Evolutionary conservation across 2,888 invertebrate species (phyloP).

Genomic region (Hirtodrosophila cameraria): DNA sequence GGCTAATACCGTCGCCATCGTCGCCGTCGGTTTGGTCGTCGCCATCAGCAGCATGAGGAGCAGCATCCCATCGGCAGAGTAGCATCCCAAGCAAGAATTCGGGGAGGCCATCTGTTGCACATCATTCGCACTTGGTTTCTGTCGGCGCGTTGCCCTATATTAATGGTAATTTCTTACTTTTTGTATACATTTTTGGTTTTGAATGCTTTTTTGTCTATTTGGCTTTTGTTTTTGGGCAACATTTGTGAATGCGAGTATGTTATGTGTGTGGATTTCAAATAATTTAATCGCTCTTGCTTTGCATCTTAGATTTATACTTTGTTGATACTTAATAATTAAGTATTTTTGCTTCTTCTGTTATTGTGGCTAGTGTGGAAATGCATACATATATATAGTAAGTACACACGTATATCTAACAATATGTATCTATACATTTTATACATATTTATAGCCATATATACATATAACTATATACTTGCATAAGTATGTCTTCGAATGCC

Average conservation of each 20-base stretch:
- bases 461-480: not conserved
- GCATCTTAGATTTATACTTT: conserved; percentile 76
- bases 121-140: conserved; percentile 81
- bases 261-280: conserved; percentile 68
- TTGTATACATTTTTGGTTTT: conserved; percentile 58
- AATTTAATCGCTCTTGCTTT: conserved; percentile 69
- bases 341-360: conserved; percentile 54
- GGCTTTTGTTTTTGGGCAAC: conserved; percentile 62
- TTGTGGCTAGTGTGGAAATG: conserved; percentile 38
- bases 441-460: not conserved
- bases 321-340: conserved; percentile 79
- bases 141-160: conserved; percentile 78
- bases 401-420: not conserved
- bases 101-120: conserved; percentile 81
- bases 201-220: conserved; percentile 56
- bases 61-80: no score
- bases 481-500: not conserved
- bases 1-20: conserved; percentile 50
- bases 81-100: conserved; percentile 64
- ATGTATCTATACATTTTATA: not conserved
- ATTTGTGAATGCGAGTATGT: conserved; percentile 43
- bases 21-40: conserved; percentile 23
- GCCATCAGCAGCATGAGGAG: conserved; percentile 27
- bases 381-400: conserved; percentile 2
- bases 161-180: conserved; percentile 80